Evolutionary conservation across 1,140 invertebrate genomes (phyloP), one percentile per base, ranked within the genome.

Genomic region (Cyrtorhinus lividipennis): DNA sequence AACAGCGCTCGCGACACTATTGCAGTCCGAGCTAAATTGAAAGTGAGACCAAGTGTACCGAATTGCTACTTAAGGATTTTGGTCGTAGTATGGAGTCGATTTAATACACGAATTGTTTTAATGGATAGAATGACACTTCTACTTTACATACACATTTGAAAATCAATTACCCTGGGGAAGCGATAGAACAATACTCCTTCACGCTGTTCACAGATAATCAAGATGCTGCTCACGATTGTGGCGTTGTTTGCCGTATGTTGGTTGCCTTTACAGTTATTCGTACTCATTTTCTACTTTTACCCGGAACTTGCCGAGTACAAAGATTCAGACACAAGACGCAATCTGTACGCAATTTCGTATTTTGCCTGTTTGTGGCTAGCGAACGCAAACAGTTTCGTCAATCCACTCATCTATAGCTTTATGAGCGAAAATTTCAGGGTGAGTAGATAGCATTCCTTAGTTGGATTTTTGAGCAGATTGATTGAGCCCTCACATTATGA

Each of bases 381-480:
- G 46, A 80, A 80, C 75, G 76, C 77, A 23, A 80, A 80, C 69
- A 77, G 75, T 65, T 80, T 78, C 71, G 79, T 81, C 64, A 83
- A 83, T 70, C 81, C 81, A 1, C 74, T 83, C 61, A 76, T 83
- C 46, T 83, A 83, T 67, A 80, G 81, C 69, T 78, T 82, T 68
- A 81, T 81, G 74, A 81, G 79, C 61, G 79, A 78, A 45, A 80
- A 78, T 66, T 83, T 83, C 68, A 72, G 81, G 73, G 78, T 79
- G 71, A 72, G 72, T 38, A n/a, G n/a, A n/a, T n/a, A n/a, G 30
- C 30, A 38, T 38, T 38, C 15, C 15, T 8, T 38, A 38, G 30
- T 15, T n/a, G n/a, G n/a, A n/a, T n/a, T n/a, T n/a, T n/a, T n/a
- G n/a, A n/a, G n/a, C n/a, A n/a, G n/a, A n/a, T n/a, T n/a, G n/a